Conservation (phyloP, 64 coral and sea anemone species). For the Acropora tenuis region DNA sequence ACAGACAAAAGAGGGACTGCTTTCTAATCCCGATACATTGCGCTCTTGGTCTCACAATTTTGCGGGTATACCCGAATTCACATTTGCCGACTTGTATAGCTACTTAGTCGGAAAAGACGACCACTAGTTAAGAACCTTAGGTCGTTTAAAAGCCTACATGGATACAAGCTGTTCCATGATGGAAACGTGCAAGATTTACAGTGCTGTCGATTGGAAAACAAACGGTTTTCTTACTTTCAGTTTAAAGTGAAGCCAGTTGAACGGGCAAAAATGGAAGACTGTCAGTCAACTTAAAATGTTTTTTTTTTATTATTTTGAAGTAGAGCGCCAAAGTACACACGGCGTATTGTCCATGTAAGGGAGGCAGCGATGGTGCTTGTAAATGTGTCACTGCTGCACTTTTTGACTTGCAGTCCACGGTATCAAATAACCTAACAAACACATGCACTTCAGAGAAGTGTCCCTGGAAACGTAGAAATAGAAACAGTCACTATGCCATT, state of each 20-base stretch:
- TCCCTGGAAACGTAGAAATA: slow-evolving; percentile 69
- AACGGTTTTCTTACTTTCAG: slow-evolving; percentile 49
- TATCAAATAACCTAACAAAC: slow-evolving; percentile 68
- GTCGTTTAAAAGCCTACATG: slow-evolving; percentile 60
- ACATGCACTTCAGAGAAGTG: slow-evolving; percentile 64
- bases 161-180: slow-evolving; percentile 71
- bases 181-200: slow-evolving; percentile 70
- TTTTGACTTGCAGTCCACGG: slow-evolving; percentile 57
- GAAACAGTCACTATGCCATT: slow-evolving; percentile 62
- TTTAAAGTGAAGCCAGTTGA: slow-evolving; percentile 71
- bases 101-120: slow-evolving; percentile 68
- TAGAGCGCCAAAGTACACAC: slow-evolving; percentile 60
- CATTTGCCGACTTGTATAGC: slow-evolving; percentile 66
- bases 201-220: slow-evolving; percentile 55
- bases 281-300: slow-evolving; percentile 68
- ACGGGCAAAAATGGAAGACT: slow-evolving; percentile 60
- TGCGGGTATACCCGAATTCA: slow-evolving; percentile 60
- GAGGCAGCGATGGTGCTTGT: slow-evolving; percentile 65
- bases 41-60: slow-evolving; percentile 61
- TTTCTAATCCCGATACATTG: slow-evolving; percentile 60
- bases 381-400: slow-evolving; percentile 60
- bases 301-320: slow-evolving; percentile 62
- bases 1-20: slow-evolving; percentile 45
- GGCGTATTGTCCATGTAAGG: slow-evolving; percentile 71
- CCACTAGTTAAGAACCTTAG: slow-evolving; percentile 59